Base-by-base conservation (phyloP, 2,113 vertebrate genomes). In the Xenotilapia leptura region DNA sequence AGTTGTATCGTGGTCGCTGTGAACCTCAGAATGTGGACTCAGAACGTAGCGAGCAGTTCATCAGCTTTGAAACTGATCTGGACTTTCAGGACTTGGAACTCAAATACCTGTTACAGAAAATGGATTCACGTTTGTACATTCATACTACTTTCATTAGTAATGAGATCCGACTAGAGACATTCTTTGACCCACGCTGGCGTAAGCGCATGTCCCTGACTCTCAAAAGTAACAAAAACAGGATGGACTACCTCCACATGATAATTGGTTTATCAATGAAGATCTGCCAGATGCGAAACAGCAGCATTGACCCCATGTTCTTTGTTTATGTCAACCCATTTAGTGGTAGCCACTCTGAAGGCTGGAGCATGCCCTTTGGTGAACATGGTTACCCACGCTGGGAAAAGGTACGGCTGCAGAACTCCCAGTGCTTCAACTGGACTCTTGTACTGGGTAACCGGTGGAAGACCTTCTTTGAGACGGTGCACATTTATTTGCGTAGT, bases 71-170 rank as follows among this genome's bases (percentile, higher is more conserved):
- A 95, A 99, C 99, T 0, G 99, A 99, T 95, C 94, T 99, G 96
- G 99, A 99, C 92, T 99, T 99, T 96, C 98, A 99, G 95, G 99
- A 99, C 95, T 96, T 99, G 91, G 99, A 99, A 95, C 97, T 99
- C n/a, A 99, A 99, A 92, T 99, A 99, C 95, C 94, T 99, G 93
- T 89, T 99, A 83, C 98, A 99, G 96, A 99, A 99, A 95, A 99
- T 99, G 98, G 99, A 99, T 95, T 99, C 98, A 0, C 97, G 99
- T 62, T 96, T 99, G 82, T 99, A 99, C 2, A 98, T 99, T 86
- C 98, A 99, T 93, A 99, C 99, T 68, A 99, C 98, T 17, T 99
- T 99, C 96, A 99, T 99, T 96, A 99, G 98, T 95, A 99, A 99
- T 0, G 99, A 99, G 95, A 99, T 99, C 92, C 98, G 98, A 87